Percentiles rank a stretch among this genome's conserved stretches.
phyloP scores from a whole-genome alignment of 2,888 invertebrate genomes.

The Athalia cordata region DNA sequence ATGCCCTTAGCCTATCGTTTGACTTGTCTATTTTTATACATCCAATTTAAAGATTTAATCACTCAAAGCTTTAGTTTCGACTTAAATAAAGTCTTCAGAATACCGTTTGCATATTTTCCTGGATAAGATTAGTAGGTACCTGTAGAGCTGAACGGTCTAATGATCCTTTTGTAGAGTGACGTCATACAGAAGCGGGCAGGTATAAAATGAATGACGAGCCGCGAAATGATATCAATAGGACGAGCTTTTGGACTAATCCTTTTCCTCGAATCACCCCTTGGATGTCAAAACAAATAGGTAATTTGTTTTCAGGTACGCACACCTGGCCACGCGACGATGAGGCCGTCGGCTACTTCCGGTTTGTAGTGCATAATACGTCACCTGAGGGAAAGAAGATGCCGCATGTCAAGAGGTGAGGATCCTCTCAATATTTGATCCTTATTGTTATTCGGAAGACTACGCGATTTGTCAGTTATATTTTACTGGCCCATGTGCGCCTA shows the following conservation, averaged over 20 bases:
- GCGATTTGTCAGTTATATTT: too few species aligned
- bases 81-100: too few species aligned
- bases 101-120: neutral
- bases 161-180: too few species aligned
- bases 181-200: too few species aligned
- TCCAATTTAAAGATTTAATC: constrained; percentile 20
- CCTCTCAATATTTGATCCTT: neutral
- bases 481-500: too few species aligned
- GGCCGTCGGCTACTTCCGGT: neutral
- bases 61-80: neutral
- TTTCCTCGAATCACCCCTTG: too few species aligned
- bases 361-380: constrained; percentile 4
- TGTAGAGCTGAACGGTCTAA: too few species aligned
- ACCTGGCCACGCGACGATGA: neutral
- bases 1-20: constrained; percentile 1
- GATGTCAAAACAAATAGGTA: too few species aligned
- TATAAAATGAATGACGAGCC: neutral
- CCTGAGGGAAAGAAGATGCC: constrained; percentile 27
- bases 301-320: constrained; percentile 23
- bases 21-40: constrained; percentile 28
- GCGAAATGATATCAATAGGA: neutral
- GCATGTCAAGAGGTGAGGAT: constrained; percentile 20
- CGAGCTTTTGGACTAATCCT: too few species aligned
- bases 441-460: neutral
- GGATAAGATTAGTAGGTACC: neutral